phyloP scores from a whole-genome alignment of 2,113 vertebrate genomes.

The Salvator merianae region DNA sequence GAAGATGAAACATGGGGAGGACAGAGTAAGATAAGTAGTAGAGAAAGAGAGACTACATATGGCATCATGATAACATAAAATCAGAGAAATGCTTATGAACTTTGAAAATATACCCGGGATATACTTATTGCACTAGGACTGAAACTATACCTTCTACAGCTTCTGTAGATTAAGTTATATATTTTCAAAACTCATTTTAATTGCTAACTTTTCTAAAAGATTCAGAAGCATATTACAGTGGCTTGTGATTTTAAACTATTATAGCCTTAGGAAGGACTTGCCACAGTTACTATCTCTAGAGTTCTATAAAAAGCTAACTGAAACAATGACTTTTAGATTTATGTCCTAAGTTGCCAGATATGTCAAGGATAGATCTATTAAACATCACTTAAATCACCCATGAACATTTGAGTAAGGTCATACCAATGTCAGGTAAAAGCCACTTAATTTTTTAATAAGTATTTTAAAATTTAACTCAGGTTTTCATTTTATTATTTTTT shows the following conservation, averaged over 20 bases:
- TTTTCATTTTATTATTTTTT: not conserved
- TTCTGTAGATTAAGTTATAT: not conserved
- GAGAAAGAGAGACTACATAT: not conserved
- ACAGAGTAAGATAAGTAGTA: not conserved
- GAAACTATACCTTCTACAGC: not conserved
- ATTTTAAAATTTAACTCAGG: not conserved
- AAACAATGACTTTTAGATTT: conserved; percentile 34
- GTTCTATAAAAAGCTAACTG: conserved; percentile 26
- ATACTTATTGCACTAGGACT: not conserved
- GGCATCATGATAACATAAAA: not conserved
- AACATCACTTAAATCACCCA: conserved; percentile 24
- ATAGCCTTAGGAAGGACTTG: conserved; percentile 4
- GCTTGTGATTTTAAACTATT: conserved; percentile 13
- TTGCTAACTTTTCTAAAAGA: not conserved
- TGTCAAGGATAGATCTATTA: conserved; percentile 28
- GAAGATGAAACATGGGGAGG: too few relatives aligned
- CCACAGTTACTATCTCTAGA: conserved; percentile 15
- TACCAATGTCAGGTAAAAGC: conserved; percentile 14
- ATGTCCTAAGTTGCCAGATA: conserved; percentile 22
- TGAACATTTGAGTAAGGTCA: conserved; percentile 23
- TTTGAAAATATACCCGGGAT: not conserved
- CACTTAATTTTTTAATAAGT: not conserved
- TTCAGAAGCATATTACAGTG: not conserved
- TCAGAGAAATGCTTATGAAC: not conserved
- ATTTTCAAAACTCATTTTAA: not conserved